Percentiles rank a stretch among this genome's conserved stretches.
phyloP scores from a whole-genome alignment of 2,113 vertebrate species.

The Lycaon pictus region DNA sequence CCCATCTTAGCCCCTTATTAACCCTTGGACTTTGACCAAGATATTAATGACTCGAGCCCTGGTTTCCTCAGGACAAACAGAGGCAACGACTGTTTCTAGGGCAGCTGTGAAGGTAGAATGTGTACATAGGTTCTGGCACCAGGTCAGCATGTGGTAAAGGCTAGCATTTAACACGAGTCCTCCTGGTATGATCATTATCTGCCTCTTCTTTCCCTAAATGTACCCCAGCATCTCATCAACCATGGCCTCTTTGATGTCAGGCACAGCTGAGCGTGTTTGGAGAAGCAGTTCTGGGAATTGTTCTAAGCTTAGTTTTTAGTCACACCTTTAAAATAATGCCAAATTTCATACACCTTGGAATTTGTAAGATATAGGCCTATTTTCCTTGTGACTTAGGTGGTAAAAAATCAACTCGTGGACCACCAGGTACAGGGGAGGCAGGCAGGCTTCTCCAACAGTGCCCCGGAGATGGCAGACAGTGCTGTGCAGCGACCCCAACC shows the following conservation, averaged over 20 bases:
- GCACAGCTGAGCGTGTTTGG: not conserved
- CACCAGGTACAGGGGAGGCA: not conserved
- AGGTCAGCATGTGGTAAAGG: not conserved
- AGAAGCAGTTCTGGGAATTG: not conserved
- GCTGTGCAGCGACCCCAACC: not conserved
- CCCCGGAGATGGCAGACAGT: no score
- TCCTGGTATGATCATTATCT: not conserved
- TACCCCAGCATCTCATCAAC: not conserved
- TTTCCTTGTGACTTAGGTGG: not conserved
- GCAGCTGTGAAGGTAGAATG: not conserved
- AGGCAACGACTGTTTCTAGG: not conserved
- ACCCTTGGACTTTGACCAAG: not conserved
- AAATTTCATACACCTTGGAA: not conserved
- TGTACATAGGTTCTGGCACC: not conserved
- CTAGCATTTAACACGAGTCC: not conserved
- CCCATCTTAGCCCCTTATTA: not conserved
- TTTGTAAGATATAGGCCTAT: not conserved
- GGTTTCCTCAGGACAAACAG: slow-evolving; percentile 45
- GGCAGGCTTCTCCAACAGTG: not conserved
- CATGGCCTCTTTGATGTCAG: not conserved
- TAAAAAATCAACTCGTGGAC: not conserved
- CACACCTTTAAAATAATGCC: not conserved
- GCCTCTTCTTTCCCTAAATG: not conserved
- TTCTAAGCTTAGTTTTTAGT: not conserved
- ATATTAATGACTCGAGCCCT: not conserved